phyloP scores from a whole-genome alignment of 1,140 invertebrate species.

The Lordiphosa stackelbergi region DNA sequence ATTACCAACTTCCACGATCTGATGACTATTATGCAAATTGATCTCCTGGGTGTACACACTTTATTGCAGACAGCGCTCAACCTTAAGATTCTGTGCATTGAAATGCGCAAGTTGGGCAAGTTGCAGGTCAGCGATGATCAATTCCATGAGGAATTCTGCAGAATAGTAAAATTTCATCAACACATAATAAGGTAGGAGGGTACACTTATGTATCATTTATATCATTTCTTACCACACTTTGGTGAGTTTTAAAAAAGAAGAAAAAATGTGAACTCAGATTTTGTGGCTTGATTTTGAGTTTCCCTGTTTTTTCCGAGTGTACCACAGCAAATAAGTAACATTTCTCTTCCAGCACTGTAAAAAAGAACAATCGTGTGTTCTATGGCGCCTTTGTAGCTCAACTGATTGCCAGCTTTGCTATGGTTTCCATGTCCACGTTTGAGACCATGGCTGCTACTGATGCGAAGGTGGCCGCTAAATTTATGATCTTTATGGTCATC shows the following conservation, averaged over 20 bases:
- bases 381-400: slow-evolving; percentile 53
- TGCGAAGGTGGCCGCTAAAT: slow-evolving; percentile 51
- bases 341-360: slow-evolving; percentile 28
- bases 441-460: slow-evolving; percentile 52
- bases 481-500: slow-evolving; percentile 46
- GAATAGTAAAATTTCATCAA: slow-evolving; percentile 50
- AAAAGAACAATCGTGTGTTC: slow-evolving; percentile 37
- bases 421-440: slow-evolving; percentile 60
- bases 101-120: slow-evolving; percentile 33
- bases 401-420: slow-evolving; percentile 51
- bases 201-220: no score
- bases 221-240: no score
- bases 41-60: slow-evolving; percentile 43
- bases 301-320: no score
- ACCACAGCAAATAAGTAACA: no score
- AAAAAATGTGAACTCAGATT: no score
- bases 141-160: slow-evolving; percentile 26
- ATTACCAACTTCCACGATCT: slow-evolving; percentile 30
- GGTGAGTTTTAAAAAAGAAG: no score
- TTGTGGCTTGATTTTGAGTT: no score
- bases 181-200: slow-evolving; percentile 47
- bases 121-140: slow-evolving; percentile 8
- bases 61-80: slow-evolving; percentile 57
- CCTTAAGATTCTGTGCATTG: slow-evolving; percentile 50
- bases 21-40: slow-evolving; percentile 40